Evolutionary conservation across 2,113 vertebrate species (phyloP).

Genomic region (Lepidothrix coronata): DNA sequence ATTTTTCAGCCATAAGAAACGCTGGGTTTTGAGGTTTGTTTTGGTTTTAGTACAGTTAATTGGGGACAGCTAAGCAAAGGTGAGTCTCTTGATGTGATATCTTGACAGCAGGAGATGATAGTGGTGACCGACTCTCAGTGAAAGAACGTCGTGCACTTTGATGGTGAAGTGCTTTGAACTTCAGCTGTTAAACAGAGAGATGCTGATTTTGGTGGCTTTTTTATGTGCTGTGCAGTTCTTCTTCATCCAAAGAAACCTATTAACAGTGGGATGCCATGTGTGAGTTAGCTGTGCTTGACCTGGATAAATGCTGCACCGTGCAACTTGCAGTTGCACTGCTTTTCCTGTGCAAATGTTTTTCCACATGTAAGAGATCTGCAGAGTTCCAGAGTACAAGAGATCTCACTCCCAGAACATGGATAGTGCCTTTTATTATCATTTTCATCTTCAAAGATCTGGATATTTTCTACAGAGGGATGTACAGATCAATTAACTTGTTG

Average conservation of each 20-base stretch:
- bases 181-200: slow-evolving; percentile 10
- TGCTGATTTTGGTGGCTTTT: slow-evolving; percentile 47
- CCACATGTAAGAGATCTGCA: not conserved
- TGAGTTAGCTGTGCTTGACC: not conserved
- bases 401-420: not conserved
- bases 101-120: slow-evolving; percentile 19
- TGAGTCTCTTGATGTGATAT: slow-evolving; percentile 16
- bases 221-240: not conserved
- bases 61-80: slow-evolving; percentile 6
- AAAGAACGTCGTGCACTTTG: not conserved
- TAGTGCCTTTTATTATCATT: not conserved
- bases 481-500: not conserved
- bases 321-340: not conserved
- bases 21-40: slow-evolving; percentile 48
- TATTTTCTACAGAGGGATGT: not conserved
- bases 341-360: not conserved
- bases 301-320: not conserved
- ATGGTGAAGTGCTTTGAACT: slow-evolving; percentile 23
- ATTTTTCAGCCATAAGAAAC: slow-evolving; percentile 68
- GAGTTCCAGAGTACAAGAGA: not conserved
- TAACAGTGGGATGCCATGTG: not conserved
- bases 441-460: not conserved
- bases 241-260: not conserved
- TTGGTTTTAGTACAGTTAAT: slow-evolving; percentile 28
- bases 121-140: not conserved